These are phyloP conservation scores for Dasypus novemcinctus DNA, from an alignment of 2,113 vertebrate genomes.

Conservation along the genomic window DNA sequence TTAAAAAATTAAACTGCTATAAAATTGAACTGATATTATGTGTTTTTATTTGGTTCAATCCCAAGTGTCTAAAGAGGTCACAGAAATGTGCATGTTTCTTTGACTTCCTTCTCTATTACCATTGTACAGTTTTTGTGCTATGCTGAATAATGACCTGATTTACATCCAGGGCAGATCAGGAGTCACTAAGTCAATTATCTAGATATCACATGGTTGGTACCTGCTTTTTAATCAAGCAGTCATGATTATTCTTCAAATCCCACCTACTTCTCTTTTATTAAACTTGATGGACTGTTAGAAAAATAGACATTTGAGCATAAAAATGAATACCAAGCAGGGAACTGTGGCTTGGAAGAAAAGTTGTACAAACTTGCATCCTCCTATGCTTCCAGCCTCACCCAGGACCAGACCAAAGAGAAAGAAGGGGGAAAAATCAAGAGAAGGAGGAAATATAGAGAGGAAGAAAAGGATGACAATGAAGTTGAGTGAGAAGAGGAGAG, in stretches of 20 bases:
- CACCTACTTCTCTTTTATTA: neutral
- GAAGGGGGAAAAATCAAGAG: neutral
- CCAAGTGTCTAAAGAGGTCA: neutral
- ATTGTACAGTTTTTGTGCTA: neutral
- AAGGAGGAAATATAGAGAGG: neutral
- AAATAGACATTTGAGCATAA: neutral
- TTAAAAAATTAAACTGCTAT: neutral
- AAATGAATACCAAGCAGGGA: neutral
- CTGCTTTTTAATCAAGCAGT: neutral
- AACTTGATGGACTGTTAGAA: neutral
- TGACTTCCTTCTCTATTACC: neutral
- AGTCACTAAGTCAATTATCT: neutral
- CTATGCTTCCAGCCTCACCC: neutral
- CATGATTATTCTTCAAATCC: neutral
- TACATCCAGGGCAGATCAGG: neutral
- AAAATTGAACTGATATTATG: neutral
- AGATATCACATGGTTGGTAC: neutral
- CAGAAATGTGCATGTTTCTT: conserved; percentile 19
- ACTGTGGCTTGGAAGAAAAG: neutral
- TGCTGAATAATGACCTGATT: neutral
- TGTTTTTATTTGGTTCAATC: conserved; percentile 35
- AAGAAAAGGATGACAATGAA: neutral
- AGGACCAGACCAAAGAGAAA: neutral
- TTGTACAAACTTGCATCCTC: neutral
- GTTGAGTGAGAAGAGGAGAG: neutral